Evolutionary conservation across 2,113 vertebrate genomes (phyloP), one percentile per base, ranked within the genome.

Genomic region (Otocyon megalotis): DNA sequence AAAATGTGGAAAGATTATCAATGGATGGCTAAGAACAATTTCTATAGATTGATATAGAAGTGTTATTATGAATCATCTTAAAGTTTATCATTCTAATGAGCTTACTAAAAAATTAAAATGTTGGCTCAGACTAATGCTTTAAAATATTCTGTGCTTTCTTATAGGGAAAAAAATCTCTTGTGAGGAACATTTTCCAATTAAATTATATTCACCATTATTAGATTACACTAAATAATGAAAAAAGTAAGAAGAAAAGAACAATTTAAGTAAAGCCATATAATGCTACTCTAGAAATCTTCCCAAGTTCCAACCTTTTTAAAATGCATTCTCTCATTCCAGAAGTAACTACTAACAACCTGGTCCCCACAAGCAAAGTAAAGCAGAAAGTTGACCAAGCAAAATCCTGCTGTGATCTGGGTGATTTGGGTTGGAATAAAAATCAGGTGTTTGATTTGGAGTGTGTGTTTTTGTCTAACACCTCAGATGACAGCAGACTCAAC

Each of bases 351-450:
- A 88, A 71, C 85, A 88, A 71, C 62, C 54, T 84, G 32, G n/a
- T 60, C 89, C 93, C 76, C 92, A 94, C 83, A 86, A 89, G 89
- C 83, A 97, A 94, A 93, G 82, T 16, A 86, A 94, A 93, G 82
- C 91, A 84, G 96, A 96, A 97, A 93, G 96, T 76, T 81, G 97
- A 54, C 89, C 86, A 81, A 86, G 86, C 58, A 96, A 95, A 83
- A 56, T 84, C 83, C 74, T 84, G 22, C 92, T 93, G 63, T 92
- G 43, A 74, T 93, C 62, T 0, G 0, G 35, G 76, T 65, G 77
- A 95, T 69, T 87, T 0, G 0, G 37, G 35, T 56, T 88, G 88
- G 95, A 74, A 90, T 96, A 32, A 77, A 90, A 95, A 89, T 88
- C 87, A 96, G 22, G 35, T 35, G 88, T 98, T 88, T 97, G 11